Conservation (phyloP, 2,888 invertebrate species). For the Thecocarcelia acutangulata region DNA sequence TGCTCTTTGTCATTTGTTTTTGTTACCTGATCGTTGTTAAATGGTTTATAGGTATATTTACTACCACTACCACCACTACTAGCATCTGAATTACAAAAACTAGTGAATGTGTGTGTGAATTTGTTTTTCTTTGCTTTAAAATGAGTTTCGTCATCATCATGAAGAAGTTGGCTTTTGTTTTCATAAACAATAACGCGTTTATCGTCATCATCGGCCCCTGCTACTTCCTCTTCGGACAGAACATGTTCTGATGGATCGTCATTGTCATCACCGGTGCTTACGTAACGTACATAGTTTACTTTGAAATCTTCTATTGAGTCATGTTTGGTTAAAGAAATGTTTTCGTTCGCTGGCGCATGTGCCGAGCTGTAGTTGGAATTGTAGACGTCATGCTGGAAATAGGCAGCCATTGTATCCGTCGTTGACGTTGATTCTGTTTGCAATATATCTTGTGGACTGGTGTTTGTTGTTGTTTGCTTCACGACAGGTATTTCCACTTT, state of each 20-base stretch:
- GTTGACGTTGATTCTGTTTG: slow-evolving; percentile 25
- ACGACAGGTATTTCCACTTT: slow-evolving; percentile 68
- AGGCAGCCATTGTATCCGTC: slow-evolving; percentile 17
- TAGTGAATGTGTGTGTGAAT: slow-evolving; percentile 42
- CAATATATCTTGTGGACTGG: slow-evolving; percentile 54
- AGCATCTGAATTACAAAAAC: slow-evolving; percentile 14
- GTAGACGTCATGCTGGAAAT: slow-evolving; percentile 44
- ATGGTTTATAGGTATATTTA: slow-evolving; percentile 47
- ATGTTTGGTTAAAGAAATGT: slow-evolving; percentile 54
- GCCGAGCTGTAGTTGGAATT: slow-evolving; percentile 32
- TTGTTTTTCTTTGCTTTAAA: slow-evolving; percentile 62
- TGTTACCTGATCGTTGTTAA: slow-evolving; percentile 57
- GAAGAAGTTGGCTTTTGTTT: slow-evolving; percentile 50
- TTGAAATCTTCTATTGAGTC: slow-evolving; percentile 64
- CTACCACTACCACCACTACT: slow-evolving; percentile 52
- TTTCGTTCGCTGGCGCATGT: slow-evolving; percentile 55
- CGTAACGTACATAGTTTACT: slow-evolving; percentile 63
- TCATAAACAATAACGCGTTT: slow-evolving; percentile 37
- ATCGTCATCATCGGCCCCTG: slow-evolving; percentile 31
- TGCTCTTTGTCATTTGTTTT: slow-evolving; percentile 32
- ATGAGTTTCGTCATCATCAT: slow-evolving; percentile 55
- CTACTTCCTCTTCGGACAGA: slow-evolving; percentile 42
- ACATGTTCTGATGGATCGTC: slow-evolving; percentile 43
- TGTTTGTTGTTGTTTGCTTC: slow-evolving; percentile 33
- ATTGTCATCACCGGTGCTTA: slow-evolving; percentile 39